Evolutionary conservation across 1,140 invertebrate genomes (phyloP).

Genomic region (Achroia grisella): DNA sequence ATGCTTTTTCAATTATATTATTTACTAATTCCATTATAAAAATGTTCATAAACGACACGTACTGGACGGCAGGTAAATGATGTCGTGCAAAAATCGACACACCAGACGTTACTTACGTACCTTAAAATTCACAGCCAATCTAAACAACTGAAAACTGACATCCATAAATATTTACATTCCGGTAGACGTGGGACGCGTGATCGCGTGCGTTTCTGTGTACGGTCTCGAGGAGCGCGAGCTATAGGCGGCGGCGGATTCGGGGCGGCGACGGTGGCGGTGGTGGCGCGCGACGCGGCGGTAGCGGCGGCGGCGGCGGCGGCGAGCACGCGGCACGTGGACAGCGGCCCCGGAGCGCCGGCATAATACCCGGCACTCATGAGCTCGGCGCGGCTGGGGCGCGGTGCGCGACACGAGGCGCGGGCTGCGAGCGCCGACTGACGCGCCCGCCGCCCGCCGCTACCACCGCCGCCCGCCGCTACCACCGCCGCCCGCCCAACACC

Average conservation of each 20-base stretch:
- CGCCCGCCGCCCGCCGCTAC: slow-evolving; percentile 6
- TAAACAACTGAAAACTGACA: slow-evolving; percentile 72
- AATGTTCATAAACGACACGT: slow-evolving; percentile 29
- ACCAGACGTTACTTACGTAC: slow-evolving; percentile 61
- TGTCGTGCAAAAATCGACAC: slow-evolving; percentile 54
- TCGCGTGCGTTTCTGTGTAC: slow-evolving; percentile 50
- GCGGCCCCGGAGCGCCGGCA: slow-evolving; percentile 54
- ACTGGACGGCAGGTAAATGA: slow-evolving; percentile 26
- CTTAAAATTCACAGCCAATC: slow-evolving; percentile 72
- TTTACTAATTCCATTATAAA: slow-evolving; percentile 23
- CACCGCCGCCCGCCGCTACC: too few species aligned
- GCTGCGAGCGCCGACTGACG: slow-evolving; percentile 33
- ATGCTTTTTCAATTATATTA: slow-evolving; percentile 43
- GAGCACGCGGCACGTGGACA: slow-evolving; percentile 45
- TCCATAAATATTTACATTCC: slow-evolving; percentile 73
- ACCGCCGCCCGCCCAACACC: slow-evolving; percentile 11
- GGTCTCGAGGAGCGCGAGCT: slow-evolving; percentile 24
- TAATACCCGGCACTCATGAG: slow-evolving; percentile 36
- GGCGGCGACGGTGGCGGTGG: slow-evolving; percentile 18
- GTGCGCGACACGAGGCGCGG: slow-evolving; percentile 19
- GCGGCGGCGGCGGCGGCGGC: too few species aligned
- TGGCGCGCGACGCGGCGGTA: slow-evolving; percentile 27
- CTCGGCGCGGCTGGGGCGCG: slow-evolving; percentile 27
- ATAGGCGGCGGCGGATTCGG: slow-evolving; percentile 18
- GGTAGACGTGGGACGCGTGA: slow-evolving; percentile 50